Base-by-base conservation (phyloP, 2,797 vertebrate genomes). In the Lophius americanus region DNA sequence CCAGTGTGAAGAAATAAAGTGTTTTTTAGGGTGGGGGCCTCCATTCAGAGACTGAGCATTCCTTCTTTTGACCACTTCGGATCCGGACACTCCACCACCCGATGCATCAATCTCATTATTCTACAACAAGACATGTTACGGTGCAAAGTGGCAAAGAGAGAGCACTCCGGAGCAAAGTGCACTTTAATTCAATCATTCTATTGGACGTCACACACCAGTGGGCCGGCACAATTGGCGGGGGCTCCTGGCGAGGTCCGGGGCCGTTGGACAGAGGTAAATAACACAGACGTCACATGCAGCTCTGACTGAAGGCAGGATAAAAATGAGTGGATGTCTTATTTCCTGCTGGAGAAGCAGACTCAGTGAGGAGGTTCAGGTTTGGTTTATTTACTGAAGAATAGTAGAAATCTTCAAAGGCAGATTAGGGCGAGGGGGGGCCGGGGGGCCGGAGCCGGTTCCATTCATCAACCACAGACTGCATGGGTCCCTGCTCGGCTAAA, bases 1-100 rank as follows among this genome's bases (percentile, higher is more conserved):
- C 92, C 92, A 94, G 93, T 92, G 91, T 92, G 91, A 91, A 92
- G 91, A 94, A 94, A 94, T 93, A 92, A 91, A 92, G 91, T 93
- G 92, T 93, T 92, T 91, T 78, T 91, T 92, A 89, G 88, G 92
- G 90, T 81, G 88, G 84, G 86, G 85, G 82, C 89, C 88, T 86
- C 85, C 82, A 93, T 94, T 94, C 92, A 94, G 73, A 49, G 62
- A 66, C 76, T 78, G 84, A 82, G 90, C 89, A 85, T 92, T 90
- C 86, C 85, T 79, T 82, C 87, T 80, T 89, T 93, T 91, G 89
- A 90, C 90, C 90, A 89, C 81, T 79, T 86, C 93, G 80, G 85
- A 90, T 92, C 83, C 68, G 80, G 82, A 79, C 80, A 87, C 88
- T 89, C 89, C 76, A 87, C 79, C 78, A 87, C 85, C 90, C 88